Percentiles rank a stretch among this genome's conserved stretches.
Evolutionary conservation across 1,140 invertebrate species (phyloP).

Genomic region (Phymorhynchus buccinoides): DNA sequence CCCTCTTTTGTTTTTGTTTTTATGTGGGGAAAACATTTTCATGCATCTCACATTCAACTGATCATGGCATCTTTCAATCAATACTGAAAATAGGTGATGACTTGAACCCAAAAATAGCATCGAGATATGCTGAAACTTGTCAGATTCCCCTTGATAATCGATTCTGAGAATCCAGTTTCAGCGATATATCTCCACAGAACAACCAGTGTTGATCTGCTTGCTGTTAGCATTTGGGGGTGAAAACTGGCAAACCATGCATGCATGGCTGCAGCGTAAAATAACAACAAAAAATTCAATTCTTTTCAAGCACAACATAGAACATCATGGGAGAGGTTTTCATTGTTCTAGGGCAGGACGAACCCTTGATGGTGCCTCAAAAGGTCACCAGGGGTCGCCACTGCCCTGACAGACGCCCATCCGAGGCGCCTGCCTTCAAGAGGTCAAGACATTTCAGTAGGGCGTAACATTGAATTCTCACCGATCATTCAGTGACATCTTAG

Average conservation of each 20-base stretch:
- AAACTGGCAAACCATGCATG: neutral
- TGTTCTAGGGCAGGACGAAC: slow-evolving; percentile 39
- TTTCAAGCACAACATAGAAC: neutral
- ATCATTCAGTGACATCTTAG: slow-evolving; percentile 71
- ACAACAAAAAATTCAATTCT: neutral
- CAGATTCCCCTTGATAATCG: neutral
- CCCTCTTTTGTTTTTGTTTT: neutral
- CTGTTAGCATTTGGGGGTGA: neutral
- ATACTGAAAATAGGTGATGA: too few relatives aligned
- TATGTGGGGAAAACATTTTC: neutral
- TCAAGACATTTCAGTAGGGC: slow-evolving; percentile 34
- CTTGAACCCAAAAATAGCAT: neutral
- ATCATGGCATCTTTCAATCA: too few relatives aligned
- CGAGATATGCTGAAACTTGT: slow-evolving; percentile 19
- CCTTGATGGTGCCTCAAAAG: slow-evolving; percentile 47
- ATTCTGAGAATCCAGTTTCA: neutral
- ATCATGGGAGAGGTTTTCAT: neutral
- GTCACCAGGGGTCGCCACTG: slow-evolving; percentile 48
- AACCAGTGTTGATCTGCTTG: neutral
- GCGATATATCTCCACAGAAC: slow-evolving; percentile 11
- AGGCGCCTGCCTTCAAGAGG: slow-evolving; percentile 34
- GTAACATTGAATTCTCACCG: slow-evolving; percentile 64
- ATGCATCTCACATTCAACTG: neutral
- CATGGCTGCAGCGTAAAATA: neutral
- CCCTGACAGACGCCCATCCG: slow-evolving; percentile 36